Percentiles rank a stretch among this genome's conserved stretches.
Conservation (phyloP, 2,888 invertebrate species). For the Meiosimyza decipiens region DNA sequence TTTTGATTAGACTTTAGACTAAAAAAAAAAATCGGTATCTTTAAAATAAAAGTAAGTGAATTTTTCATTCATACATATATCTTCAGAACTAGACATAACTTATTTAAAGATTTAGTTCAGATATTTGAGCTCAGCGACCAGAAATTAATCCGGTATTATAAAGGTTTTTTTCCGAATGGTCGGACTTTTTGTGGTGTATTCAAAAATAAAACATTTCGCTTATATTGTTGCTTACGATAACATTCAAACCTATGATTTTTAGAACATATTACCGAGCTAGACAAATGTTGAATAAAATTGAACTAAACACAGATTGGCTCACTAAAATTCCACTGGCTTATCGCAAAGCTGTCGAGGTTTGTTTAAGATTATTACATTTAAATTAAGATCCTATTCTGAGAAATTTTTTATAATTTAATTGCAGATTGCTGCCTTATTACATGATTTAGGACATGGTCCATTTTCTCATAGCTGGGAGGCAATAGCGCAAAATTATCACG, state of each 20-base stretch:
- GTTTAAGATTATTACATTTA: slow-evolving; percentile 29
- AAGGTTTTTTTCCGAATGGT: too few relatives aligned
- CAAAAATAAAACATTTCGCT: too few relatives aligned
- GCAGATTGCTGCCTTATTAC: slow-evolving; percentile 75
- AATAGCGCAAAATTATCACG: slow-evolving; percentile 45
- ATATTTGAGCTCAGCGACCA: too few relatives aligned
- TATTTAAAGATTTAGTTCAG: too few relatives aligned
- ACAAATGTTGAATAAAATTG: slow-evolving; percentile 65
- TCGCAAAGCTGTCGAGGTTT: slow-evolving; percentile 56
- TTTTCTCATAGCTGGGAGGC: slow-evolving; percentile 75
- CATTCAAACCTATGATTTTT: slow-evolving; percentile 34
- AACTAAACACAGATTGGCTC: slow-evolving; percentile 53
- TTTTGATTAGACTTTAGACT: too few relatives aligned
- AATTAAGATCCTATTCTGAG: not conserved
- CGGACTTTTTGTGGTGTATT: too few relatives aligned
- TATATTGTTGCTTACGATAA: too few relatives aligned
- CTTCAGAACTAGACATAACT: too few relatives aligned
- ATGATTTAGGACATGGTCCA: slow-evolving; percentile 78
- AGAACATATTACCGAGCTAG: slow-evolving; percentile 70
- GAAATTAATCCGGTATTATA: too few relatives aligned
- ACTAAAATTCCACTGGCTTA: slow-evolving; percentile 53
- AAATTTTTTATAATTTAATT: slow-evolving; percentile 46
- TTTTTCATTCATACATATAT: too few relatives aligned
- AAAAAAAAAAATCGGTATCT: too few relatives aligned
- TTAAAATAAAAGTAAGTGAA: too few relatives aligned